Evolutionary conservation across 1,140 invertebrate species (phyloP).

Genomic region (Heterodera carotae): DNA sequence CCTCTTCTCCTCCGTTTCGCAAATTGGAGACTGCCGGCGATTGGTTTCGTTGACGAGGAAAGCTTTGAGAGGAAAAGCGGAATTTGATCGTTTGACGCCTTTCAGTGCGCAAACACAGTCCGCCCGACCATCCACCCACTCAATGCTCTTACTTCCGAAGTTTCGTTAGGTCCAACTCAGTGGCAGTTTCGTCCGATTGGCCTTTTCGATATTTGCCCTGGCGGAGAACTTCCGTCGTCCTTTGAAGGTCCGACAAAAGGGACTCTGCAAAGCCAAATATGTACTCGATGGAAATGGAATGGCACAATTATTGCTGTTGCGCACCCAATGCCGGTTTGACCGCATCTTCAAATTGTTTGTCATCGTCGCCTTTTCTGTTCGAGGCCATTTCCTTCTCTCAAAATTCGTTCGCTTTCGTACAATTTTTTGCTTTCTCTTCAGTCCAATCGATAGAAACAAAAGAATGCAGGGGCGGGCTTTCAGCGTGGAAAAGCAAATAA

Average conservation of each 20-base stretch:
- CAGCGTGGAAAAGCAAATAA: not conserved
- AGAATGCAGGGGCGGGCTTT: not conserved
- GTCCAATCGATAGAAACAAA: constrained; percentile 1
- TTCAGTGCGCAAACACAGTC: not conserved
- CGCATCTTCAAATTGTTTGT: constrained; percentile 62
- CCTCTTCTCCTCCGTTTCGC: not conserved
- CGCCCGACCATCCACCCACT: not conserved
- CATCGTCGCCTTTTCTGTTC: not conserved
- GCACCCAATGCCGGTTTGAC: constrained; percentile 64
- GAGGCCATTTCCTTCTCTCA: not conserved
- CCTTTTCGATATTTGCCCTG: constrained; percentile 19
- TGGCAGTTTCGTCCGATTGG: constrained; percentile 28
- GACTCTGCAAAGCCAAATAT: constrained; percentile 44
- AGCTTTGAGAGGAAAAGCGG: not conserved
- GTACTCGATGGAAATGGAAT: not conserved
- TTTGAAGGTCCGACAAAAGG: constrained; percentile 49
- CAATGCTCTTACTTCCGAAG: not conserved
- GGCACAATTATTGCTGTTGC: constrained; percentile 17
- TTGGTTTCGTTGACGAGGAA: constrained; percentile 4
- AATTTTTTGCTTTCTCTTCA: constrained; percentile 20
- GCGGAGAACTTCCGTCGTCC: constrained; percentile 51
- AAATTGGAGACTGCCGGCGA: not conserved
- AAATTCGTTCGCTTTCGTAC: not conserved
- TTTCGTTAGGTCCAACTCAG: constrained; percentile 2
- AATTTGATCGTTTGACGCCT: not conserved